phyloP scores from a whole-genome alignment of 2,113 vertebrate genomes.

The Rhea pennata region DNA sequence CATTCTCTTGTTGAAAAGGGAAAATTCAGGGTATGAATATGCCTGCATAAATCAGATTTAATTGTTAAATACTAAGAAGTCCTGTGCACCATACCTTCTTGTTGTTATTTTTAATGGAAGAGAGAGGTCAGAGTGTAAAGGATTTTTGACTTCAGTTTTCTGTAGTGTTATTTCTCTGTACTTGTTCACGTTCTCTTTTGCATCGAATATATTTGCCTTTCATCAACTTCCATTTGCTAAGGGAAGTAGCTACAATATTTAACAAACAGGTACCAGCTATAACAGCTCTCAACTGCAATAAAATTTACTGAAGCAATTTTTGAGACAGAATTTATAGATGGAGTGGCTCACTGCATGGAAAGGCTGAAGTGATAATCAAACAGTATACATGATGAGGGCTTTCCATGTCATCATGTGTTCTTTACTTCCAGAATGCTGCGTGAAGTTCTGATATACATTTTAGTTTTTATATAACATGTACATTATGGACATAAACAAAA shows the following conservation, averaged over 20 bases:
- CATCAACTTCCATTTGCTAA: not conserved
- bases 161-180: not conserved
- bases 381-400: not conserved
- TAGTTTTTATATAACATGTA: not conserved
- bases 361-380: not conserved
- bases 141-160: not conserved
- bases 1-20: not conserved
- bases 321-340: not conserved
- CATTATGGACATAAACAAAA: not conserved
- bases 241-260: not conserved
- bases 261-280: not conserved
- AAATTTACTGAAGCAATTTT: not conserved
- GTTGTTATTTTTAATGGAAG: not conserved
- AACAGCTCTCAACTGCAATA: not conserved
- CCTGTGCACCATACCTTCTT: not conserved
- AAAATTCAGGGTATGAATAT: not conserved
- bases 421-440: not conserved
- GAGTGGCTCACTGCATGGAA: not conserved
- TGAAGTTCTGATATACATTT: not conserved
- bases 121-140: not conserved
- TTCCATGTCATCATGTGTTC: not conserved
- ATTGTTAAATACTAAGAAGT: not conserved
- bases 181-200: rapidly evolving
- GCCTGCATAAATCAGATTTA: not conserved
- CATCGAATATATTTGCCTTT: not conserved